These are phyloP conservation scores for Meteorus cinctellus DNA, from an alignment of 2,888 invertebrate genomes.

Conservation along the genomic window DNA sequence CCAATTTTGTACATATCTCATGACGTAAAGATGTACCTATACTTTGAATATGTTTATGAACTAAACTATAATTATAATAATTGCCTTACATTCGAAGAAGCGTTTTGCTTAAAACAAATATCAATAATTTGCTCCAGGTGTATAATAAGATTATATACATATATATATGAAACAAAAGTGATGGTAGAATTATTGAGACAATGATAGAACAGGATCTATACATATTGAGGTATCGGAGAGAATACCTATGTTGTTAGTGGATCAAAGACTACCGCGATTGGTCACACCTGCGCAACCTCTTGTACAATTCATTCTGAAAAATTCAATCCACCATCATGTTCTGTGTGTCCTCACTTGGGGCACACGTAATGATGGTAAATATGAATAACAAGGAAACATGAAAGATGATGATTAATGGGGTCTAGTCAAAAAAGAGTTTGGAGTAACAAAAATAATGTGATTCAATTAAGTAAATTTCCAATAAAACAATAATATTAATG, in stretches of 20 bases:
- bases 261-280: slow-evolving; percentile 72
- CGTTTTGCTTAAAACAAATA: too few species aligned
- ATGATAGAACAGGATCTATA: slow-evolving; percentile 34
- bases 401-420: not conserved
- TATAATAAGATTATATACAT: not conserved
- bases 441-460: too few species aligned
- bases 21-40: too few species aligned
- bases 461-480: not conserved
- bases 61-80: too few species aligned
- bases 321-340: slow-evolving; percentile 46
- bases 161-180: slow-evolving; percentile 26
- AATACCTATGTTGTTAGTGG: slow-evolving; percentile 67
- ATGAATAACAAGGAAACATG: slow-evolving; percentile 20
- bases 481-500: not conserved
- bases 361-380: slow-evolving; percentile 21
- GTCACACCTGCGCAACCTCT: slow-evolving; percentile 71
- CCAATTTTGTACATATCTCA: too few species aligned
- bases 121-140: not conserved
- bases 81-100: too few species aligned
- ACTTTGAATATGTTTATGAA: too few species aligned
- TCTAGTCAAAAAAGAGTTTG: too few species aligned
- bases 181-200: slow-evolving; percentile 27
- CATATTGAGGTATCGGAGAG: slow-evolving; percentile 59
- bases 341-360: slow-evolving; percentile 10
- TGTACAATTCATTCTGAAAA: slow-evolving; percentile 68